Base-by-base conservation (phyloP, 2,888 invertebrate species). In the Hirtodrosophila trivittata region DNA sequence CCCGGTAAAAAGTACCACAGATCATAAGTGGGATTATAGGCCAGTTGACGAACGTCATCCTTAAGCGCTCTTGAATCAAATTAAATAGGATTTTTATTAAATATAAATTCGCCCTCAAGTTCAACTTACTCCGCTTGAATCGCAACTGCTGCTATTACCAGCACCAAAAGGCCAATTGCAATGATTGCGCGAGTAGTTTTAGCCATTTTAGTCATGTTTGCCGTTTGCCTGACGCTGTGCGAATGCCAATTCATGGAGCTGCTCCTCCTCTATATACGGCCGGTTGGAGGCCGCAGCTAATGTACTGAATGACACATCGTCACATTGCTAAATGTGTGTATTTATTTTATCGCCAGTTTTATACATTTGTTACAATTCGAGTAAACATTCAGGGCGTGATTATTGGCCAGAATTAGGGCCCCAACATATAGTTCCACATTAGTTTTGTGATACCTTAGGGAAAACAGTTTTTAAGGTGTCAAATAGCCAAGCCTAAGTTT, bases 11-110 rank as follows among this genome's bases (percentile, higher is more conserved):
- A 77, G 37, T 60, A 87, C 82, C 82, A 80, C 1, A 85, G 10
- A 0, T 80, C 87, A 14, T 80, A 87, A 25, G 78, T 85, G 10
- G 86, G 78, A 60, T 87, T 80, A 9, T 65, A 77, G 18, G 46
- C 41, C 25, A 80, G 32, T 9, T 14, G 30, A 1, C 30, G 12
- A 10, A 35, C 35, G 5, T 28, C 42, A 25, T 10, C 14, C 25
- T 25, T 3, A n/a, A n/a, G n/a, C n/a, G n/a, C n/a, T n/a, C n/a
- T n/a, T n/a, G n/a, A n/a, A n/a, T n/a, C n/a, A n/a, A n/a, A n/a
- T n/a, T n/a, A n/a, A n/a, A n/a, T n/a, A n/a, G n/a, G 5, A 21
- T 21, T 21, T 21, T 21, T 21, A 21, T 21, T 21, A 21, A n/a
- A n/a, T n/a, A n/a, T n/a, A n/a, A n/a, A n/a, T n/a, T n/a, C n/a